Evolutionary conservation across 2,888 invertebrate species (phyloP).

Genomic region (Cerastis rubricosa): DNA sequence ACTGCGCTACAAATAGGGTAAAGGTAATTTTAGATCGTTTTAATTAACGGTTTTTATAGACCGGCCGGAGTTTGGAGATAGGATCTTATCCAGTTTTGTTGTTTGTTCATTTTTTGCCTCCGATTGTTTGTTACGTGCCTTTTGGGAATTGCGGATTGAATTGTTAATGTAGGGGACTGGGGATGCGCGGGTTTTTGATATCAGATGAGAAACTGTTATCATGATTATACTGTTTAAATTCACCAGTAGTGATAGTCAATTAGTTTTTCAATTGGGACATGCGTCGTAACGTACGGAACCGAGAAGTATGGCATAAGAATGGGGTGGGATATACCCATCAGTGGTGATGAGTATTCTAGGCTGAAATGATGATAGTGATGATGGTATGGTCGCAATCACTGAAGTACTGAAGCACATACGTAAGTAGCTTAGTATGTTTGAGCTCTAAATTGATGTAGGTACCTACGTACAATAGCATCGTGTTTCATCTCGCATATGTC

Average conservation of each 20-base stretch:
- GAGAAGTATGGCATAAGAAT: neutral
- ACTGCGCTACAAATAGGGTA: constrained; percentile 44
- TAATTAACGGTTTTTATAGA: constrained; percentile 60
- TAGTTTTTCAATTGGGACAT: neutral
- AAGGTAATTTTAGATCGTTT: constrained; percentile 55
- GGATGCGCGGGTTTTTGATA: neutral
- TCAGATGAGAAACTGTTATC: neutral
- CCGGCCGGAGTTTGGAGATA: constrained; percentile 17
- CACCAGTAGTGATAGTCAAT: neutral
- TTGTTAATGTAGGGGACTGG: constrained; percentile 1
- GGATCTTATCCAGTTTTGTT: constrained; percentile 47
- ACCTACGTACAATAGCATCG: neutral
- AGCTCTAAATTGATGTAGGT: neutral
- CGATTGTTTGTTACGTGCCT: constrained; percentile 26
- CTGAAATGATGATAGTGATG: neutral
- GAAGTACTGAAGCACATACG: neutral
- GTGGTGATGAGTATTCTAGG: neutral
- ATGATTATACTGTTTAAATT: neutral
- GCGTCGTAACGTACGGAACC: neutral
- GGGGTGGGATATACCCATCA: neutral
- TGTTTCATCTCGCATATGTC: neutral
- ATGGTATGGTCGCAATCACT: neutral
- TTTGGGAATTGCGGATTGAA: constrained; percentile 28
- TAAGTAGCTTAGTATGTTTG: neutral
- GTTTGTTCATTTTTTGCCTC: constrained; percentile 29